Evolutionary conservation across 2,888 invertebrate species (phyloP).

Genomic region (Clusia tigrina): DNA sequence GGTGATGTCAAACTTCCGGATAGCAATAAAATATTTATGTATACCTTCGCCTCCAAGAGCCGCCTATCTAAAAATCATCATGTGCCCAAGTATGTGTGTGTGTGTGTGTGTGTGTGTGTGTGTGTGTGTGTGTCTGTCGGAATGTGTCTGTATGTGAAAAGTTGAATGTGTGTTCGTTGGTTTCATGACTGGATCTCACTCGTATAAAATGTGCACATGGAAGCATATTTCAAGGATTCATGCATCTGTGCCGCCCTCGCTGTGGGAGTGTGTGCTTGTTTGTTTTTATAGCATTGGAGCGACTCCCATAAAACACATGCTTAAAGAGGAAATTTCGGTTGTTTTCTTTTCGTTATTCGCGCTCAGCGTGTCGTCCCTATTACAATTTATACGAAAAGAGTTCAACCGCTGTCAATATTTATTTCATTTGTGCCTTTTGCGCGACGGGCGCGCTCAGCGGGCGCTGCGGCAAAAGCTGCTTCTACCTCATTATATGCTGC

Average conservation of each 20-base stretch:
- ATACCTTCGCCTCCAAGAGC: background rate
- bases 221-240: conserved; percentile 16
- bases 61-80: background rate
- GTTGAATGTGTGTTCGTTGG: too few species aligned
- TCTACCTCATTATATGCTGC: too few species aligned
- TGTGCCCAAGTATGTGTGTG: background rate
- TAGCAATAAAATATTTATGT: conserved; percentile 30
- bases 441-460: too few species aligned
- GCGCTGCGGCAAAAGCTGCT: too few species aligned
- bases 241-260: background rate
- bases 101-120: background rate
- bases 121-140: background rate
- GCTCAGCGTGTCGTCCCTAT: too few species aligned
- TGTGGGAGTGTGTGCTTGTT: conserved; percentile 13
- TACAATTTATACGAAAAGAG: too few species aligned
- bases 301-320: conserved; percentile 17
- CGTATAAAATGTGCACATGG: conserved; percentile 10
- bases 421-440: too few species aligned
- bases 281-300: conserved; percentile 13
- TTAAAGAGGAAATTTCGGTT: background rate
- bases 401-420: too few species aligned
- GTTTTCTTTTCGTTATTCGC: background rate
- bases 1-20: conserved; percentile 39
- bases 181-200: conserved; percentile 38
- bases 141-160: too few species aligned